Conservation (phyloP, 1,140 invertebrate genomes). For the Macrobrachium rosenbergii region DNA sequence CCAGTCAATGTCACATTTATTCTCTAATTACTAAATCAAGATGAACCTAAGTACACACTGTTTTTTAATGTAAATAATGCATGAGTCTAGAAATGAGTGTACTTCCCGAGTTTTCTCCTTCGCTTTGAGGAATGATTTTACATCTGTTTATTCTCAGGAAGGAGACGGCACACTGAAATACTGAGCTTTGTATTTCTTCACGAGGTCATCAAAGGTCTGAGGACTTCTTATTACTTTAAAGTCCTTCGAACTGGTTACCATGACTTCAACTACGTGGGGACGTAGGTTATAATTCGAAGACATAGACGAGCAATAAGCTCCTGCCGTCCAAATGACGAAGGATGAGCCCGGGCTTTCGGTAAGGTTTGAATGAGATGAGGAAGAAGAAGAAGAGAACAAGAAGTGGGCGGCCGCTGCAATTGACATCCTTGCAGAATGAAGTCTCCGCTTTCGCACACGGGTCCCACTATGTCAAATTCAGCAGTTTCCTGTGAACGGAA, state of each 20-base stretch:
- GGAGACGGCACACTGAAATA: no score
- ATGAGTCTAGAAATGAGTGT: no score
- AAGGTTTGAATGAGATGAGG: no score
- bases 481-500: neutral
- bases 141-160: no score
- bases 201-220: conserved; percentile 27
- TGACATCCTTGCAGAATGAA: conserved; percentile 16
- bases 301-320: conserved; percentile 46
- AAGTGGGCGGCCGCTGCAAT: neutral
- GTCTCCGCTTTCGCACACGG: conserved; percentile 47
- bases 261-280: conserved; percentile 31
- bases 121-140: no score
- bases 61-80: no score
- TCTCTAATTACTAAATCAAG: no score
- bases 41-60: no score
- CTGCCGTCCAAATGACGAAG: conserved; percentile 28
- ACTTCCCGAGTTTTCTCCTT: no score
- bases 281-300: conserved; percentile 49
- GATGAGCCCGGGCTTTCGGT: neutral
- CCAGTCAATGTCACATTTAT: no score
- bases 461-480: conserved; percentile 26
- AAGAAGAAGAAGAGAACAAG: no score
- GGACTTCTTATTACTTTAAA: conserved; percentile 33
- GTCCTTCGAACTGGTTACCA: conserved; percentile 5
- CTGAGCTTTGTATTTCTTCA: neutral